phyloP scores from a whole-genome alignment of 2,797 vertebrate genomes.

The Hyperoplus immaculatus region DNA sequence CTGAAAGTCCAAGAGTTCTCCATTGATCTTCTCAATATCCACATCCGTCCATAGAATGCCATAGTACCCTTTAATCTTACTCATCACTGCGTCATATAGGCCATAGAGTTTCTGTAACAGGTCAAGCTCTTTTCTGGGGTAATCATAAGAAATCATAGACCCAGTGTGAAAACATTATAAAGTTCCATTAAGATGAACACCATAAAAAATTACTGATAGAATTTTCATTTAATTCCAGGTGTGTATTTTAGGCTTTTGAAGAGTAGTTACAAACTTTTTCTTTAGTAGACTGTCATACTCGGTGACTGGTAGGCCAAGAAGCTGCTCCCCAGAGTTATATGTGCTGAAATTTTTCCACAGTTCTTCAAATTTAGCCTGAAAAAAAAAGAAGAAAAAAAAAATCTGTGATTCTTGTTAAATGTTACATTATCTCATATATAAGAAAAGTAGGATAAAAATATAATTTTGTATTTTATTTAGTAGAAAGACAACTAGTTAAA shows the following conservation, averaged over 20 bases:
- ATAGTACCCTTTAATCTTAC: conserved; percentile 85
- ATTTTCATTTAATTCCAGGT: background rate
- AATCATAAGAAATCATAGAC: conserved; percentile 20
- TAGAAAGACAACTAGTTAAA: background rate
- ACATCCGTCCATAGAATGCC: conserved; percentile 87
- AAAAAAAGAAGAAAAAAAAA: conserved; percentile 12
- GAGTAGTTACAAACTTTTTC: conserved; percentile 79
- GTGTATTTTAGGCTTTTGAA: background rate
- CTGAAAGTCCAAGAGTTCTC: conserved; percentile 88
- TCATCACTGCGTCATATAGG: conserved; percentile 88
- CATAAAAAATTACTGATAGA: background rate
- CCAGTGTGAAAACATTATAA: background rate
- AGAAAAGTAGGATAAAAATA: background rate
- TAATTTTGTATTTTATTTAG: background rate
- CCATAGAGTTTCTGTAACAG: conserved; percentile 90
- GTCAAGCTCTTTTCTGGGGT: conserved; percentile 86
- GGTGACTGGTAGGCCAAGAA: conserved; percentile 90
- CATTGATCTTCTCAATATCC: conserved; percentile 88
- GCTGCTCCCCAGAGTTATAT: conserved; percentile 87
- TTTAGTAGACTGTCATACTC: conserved; percentile 86
- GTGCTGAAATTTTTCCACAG: conserved; percentile 88
- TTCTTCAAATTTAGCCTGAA: conserved; percentile 86
- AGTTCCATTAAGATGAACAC: background rate
- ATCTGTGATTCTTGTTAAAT: no score
- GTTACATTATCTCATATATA: background rate